Base-by-base conservation (phyloP, 1,140 invertebrate species). In the Zaprionus africanus region DNA sequence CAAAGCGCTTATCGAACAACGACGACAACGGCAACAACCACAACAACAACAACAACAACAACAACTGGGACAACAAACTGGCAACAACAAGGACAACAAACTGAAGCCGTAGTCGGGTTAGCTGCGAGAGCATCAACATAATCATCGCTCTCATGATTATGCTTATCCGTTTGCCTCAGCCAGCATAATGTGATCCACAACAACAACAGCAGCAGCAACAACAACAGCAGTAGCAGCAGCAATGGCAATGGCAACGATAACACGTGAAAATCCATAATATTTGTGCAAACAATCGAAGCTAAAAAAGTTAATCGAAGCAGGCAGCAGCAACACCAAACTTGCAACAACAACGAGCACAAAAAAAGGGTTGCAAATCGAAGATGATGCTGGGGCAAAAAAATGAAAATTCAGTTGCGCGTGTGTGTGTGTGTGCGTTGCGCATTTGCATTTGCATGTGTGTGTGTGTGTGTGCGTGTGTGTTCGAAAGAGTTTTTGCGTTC, bases 241-340 rank as follows among this genome's bases (percentile, higher is more conserved):
- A 34, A 0, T 22, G 13, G 38, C 22, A 26, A 17, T 13, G 41
- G 22, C 31, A 41, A 31, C 24, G 31, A 17, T 64, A 68, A 26
- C 66, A 70, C 53, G 72, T 75, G 59, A 59, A 69, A 71, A 76
- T 75, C 72, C 72, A 75, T 75, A 76, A 70, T 70, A 75, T 76
- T 76, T 71, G 73, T 54, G 46, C 46, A 73, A 57, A 72, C 38
- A 66, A 64, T 63, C 49, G 59, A 54, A 71, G 36, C 68, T 56
- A 73, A 73, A 70, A 77, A 77, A 73, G 75, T 77, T 73, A 77
- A 77, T 77, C 75, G 70, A 77, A 73, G 68, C 58, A 61, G 49
- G 59, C 46, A 62, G 53, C 61, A 11, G 41, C 34, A 36, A 12
- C 34, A 36, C 57, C 41, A 71, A 61, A 76, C 67, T 76, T 62